Evolutionary conservation across 1,140 invertebrate genomes (phyloP), one percentile per base, ranked within the genome.

Genomic region (Triops cancriformis): DNA sequence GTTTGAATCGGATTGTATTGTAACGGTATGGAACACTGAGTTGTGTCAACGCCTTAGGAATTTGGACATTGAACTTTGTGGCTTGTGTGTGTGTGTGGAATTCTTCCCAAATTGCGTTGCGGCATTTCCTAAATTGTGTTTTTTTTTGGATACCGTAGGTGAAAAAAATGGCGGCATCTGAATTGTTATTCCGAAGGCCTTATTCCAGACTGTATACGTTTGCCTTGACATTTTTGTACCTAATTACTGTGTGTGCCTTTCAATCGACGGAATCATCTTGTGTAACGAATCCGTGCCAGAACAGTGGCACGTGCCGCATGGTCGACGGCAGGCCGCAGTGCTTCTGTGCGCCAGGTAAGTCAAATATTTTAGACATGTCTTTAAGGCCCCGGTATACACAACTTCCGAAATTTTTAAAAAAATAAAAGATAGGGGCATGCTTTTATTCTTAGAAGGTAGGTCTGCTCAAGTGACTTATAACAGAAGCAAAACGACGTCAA

Each of bases 161-260:
- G 51, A 64, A 18, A 64, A n/a, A 64, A 64, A 64, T 64, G 51
- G 51, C 23, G 51, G 18, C 10, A 5, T 14, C 10, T 23, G 51
- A 64, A 4, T 14, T 64, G 51, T 14, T 64, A 23, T 64, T 64
- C 51, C 51, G 51, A 23, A 64, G 51, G n/a, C 51, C 51, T 64
- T 64, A 64, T 64, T 64, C 51, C 14, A 2, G 51, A 64, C 6
- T 64, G 51, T 64, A 64, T 64, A 18, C 14, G 51, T 64, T 64
- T 64, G 51, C 51, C 10, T 64, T 64, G 51, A 64, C 51, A 64
- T 64, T 64, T 64, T 64, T 64, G 51, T 64, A 64, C 51, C 51
- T 64, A n/a, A 64, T 64, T 64, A 64, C 51, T 23, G n/a, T 64
- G 51, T n/a, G 51, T 64, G 51, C 51, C 51, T 64, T 64, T 64